Evolutionary conservation across 2,888 invertebrate species (phyloP), one percentile per base, ranked within the genome.

Genomic region (Dicyrtoma fusca): DNA sequence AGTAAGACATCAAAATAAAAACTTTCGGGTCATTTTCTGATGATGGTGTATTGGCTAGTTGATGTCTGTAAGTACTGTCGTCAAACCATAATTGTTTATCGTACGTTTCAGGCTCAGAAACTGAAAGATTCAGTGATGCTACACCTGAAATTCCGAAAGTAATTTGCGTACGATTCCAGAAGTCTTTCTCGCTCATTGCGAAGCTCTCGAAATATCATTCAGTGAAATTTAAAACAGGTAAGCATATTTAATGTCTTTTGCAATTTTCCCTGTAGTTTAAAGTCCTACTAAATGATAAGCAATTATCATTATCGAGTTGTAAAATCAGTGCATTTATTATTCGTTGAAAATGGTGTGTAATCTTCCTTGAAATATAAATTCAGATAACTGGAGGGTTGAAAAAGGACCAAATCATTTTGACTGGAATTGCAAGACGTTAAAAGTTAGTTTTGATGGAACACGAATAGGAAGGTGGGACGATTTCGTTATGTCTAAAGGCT

Each of bases 191-290:
- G 26, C 74, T 80, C 13, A 75, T 79, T 61, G 80, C 72, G 26
- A 80, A 79, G 55, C 73, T 80, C 23, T 76, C 79, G 1, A 78
- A 80, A 73, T 77, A 71, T 71, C 80, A 80, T 69, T 72, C 77
- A 21, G 73, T 80, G 0, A 77, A 80, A 70, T 72, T 80, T 49
- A 78, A 75, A 59, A 74, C 77, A 14, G 78, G 80, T 80, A 71
- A 61, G 65, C 25, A 26, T 19, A 51, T 23, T 61, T 59, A 25
- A 11, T 6, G 34, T 65, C 49, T n/a, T 14, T 65, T 42, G 14
- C 11, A 47, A 47, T 44, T 47, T 51, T 21, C 5, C 25, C 13
- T 25, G 25, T 55, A n/a, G 34, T 42, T 23, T 70, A 74, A n/a
- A 11, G 13, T 51, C n/a, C 6, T 51, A 51, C n/a, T n/a, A n/a